Percentiles rank a stretch among this genome's conserved stretches.
These are phyloP conservation scores for Sebastes hopkinsi DNA, from an alignment of 2,797 vertebrate species.

Conservation along the genomic window DNA sequence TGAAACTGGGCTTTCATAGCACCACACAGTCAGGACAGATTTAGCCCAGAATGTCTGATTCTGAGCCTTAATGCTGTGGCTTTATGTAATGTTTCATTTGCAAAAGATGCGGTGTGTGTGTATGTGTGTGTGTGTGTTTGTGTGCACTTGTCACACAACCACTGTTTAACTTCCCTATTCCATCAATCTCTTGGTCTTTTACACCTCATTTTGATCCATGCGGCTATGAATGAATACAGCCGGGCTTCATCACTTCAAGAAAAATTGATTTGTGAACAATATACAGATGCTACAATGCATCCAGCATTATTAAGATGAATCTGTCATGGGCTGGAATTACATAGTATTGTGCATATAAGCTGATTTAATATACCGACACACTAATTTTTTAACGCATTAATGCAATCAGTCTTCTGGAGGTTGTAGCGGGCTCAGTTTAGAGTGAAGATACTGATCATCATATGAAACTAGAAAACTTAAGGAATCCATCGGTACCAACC, in stretches of 20 bases:
- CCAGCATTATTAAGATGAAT: background rate
- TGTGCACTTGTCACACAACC: background rate
- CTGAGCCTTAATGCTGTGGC: constrained; percentile 8
- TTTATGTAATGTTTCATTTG: constrained; percentile 15
- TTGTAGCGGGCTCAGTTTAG: too few species aligned
- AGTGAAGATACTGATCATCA: too few species aligned
- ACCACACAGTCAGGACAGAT: constrained; percentile 44
- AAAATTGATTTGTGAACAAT: background rate
- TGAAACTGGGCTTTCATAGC: constrained; percentile 34
- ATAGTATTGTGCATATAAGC: background rate
- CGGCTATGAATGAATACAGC: background rate
- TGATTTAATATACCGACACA: background rate
- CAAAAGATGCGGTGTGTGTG: constrained; percentile 1
- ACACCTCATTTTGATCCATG: background rate
- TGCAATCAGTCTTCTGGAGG: too few species aligned
- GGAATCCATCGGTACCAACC: too few species aligned
- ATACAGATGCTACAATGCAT: background rate
- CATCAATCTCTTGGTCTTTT: background rate
- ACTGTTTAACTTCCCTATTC: background rate
- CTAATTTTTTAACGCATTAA: too few species aligned
- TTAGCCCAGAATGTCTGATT: constrained; percentile 8
- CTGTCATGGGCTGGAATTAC: background rate
- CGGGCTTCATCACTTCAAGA: background rate
- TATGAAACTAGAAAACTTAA: too few species aligned
- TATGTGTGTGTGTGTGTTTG: background rate